phyloP scores from a whole-genome alignment of 2,888 invertebrate species.

The Eupsilia transversa region DNA sequence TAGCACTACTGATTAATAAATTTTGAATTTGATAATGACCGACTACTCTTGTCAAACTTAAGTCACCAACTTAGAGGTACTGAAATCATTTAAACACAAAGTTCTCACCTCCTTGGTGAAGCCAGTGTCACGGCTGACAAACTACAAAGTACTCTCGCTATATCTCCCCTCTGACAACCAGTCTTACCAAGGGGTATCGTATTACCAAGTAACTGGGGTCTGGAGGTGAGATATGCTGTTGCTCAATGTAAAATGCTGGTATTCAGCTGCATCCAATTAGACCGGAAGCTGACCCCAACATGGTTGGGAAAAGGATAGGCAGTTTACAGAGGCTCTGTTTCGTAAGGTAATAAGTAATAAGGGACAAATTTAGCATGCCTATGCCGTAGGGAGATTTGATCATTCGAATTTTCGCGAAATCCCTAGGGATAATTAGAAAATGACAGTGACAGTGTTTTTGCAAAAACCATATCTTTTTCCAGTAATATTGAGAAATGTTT shows the following conservation, averaged over 20 bases:
- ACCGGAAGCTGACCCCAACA: background rate
- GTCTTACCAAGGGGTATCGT: background rate
- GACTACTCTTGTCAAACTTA: background rate
- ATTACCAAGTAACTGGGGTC: background rate
- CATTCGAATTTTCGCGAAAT: too few species aligned
- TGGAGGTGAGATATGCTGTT: background rate
- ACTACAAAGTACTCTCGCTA: too few species aligned
- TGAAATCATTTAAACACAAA: background rate
- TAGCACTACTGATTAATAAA: too few species aligned
- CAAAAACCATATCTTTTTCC: too few species aligned
- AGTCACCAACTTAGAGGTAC: background rate
- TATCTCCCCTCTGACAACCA: background rate
- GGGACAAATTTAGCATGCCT: background rate
- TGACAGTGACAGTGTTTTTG: too few species aligned
- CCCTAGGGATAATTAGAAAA: too few species aligned
- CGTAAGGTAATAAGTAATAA: background rate
- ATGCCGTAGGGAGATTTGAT: too few species aligned
- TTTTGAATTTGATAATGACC: background rate
- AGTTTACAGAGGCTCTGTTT: background rate
- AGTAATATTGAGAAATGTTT: too few species aligned
- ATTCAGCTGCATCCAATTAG: background rate
- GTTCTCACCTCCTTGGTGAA: background rate
- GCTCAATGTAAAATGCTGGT: background rate
- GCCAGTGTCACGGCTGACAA: too few species aligned
- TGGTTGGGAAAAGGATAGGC: too few species aligned